phyloP scores from a whole-genome alignment of 1,140 invertebrate species.

The Penaeus vannamei region DNA sequence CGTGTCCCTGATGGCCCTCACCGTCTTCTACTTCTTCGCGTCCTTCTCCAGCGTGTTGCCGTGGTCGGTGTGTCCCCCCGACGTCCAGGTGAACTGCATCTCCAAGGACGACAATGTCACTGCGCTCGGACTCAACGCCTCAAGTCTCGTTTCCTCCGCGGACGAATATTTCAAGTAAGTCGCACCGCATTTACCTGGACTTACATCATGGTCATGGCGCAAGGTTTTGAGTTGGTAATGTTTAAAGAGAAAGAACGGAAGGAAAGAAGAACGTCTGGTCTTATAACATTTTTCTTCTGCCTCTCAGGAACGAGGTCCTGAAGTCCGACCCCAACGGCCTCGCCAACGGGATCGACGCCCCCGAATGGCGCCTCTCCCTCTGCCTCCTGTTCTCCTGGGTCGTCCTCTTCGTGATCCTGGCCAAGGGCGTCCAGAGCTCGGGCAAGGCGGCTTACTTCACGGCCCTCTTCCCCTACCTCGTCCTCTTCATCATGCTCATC shows the following conservation, averaged over 20 bases:
- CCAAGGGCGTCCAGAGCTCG: slow-evolving; percentile 87
- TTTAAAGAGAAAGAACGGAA: no score
- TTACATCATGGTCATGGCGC: background rate
- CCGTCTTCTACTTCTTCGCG: slow-evolving; percentile 85
- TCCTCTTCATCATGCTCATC: slow-evolving; percentile 83
- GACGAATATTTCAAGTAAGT: slow-evolving; percentile 66
- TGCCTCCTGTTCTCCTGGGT: slow-evolving; percentile 85
- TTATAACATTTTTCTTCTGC: background rate
- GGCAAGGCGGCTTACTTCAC: slow-evolving; percentile 87
- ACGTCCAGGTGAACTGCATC: slow-evolving; percentile 1
- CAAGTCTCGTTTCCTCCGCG: slow-evolving; percentile 44
- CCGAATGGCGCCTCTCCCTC: slow-evolving; percentile 77
- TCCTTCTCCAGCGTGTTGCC: slow-evolving; percentile 79
- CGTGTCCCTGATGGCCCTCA: slow-evolving; percentile 79
- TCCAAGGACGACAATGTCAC: slow-evolving; percentile 32
- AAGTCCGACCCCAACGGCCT: slow-evolving; percentile 48
- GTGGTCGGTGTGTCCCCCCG: slow-evolving; percentile 81
- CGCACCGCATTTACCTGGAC: background rate
- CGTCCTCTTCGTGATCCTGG: slow-evolving; percentile 82
- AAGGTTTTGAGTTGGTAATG: background rate
- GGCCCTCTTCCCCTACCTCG: slow-evolving; percentile 88
- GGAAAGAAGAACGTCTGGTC: background rate
- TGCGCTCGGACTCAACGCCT: slow-evolving; percentile 5
- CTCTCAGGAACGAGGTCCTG: slow-evolving; percentile 57
- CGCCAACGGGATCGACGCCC: slow-evolving; percentile 72